Evolutionary conservation across 1,140 invertebrate species (phyloP).

Genomic region (Diorhabda elongata): DNA sequence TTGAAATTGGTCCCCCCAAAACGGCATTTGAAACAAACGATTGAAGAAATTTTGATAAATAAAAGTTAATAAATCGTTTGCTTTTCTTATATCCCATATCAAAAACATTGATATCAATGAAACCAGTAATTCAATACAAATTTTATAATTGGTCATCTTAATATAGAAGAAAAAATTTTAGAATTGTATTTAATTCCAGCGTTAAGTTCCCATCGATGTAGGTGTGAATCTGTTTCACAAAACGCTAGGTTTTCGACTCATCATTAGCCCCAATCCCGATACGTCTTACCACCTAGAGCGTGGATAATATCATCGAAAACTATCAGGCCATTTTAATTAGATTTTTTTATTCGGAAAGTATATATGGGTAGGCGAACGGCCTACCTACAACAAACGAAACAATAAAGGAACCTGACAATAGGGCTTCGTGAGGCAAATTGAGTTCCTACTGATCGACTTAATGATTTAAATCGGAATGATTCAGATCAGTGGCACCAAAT

Average conservation of each 20-base stretch:
- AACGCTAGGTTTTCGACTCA: not conserved
- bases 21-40: no score
- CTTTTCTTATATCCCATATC: no score
- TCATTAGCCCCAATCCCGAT: not conserved
- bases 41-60: no score
- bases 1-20: no score
- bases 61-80: no score
- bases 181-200: no score
- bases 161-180: no score
- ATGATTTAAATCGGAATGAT: not conserved
- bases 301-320: not conserved
- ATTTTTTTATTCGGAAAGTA: conserved; percentile 2
- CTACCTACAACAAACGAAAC: conserved; percentile 11
- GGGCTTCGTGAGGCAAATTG: conserved; percentile 22
- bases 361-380: not conserved
- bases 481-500: conserved; percentile 3
- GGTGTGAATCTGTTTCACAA: not conserved
- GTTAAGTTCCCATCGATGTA: not conserved
- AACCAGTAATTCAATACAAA: no score
- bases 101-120: no score
- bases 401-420: conserved; percentile 27
- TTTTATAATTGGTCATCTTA: no score
- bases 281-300: not conserved
- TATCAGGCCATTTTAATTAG: conserved; percentile 7
- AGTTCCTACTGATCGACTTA: conserved; percentile 26